Evolutionary conservation across 2,113 vertebrate species (phyloP), one percentile per base, ranked within the genome.

Genomic region (Axis porcinus): DNA sequence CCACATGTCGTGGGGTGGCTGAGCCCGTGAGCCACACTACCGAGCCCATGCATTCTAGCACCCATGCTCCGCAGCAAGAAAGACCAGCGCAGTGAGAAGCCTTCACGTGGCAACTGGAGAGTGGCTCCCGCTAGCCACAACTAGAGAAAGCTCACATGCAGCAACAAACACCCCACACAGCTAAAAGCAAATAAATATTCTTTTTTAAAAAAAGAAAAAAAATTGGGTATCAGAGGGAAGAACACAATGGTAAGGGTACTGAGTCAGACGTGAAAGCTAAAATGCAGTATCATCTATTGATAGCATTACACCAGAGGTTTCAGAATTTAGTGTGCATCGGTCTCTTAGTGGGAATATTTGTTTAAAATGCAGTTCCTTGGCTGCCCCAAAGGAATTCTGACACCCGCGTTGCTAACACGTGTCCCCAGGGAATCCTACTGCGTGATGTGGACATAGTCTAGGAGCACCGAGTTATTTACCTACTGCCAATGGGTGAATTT

Each of bases 211-310:
- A 3, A 43, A 78, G 14, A 15, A 27, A 45, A 79, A 62, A 62
- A 62, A 15, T 30, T 47, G 76, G 14, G 14, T 43, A 27, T 43
- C 40, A 40, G 60, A 86, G 55, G 27, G n/a, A 82, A 58, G n/a
- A 58, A 70, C 86, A 47, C 19, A 85, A 3, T 36, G 33, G 9
- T 70, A 45, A 89, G 67, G 36, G 70, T 67, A 62, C 7, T 28
- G 33, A 93, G 64, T 85, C 40, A 67, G 85, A 90, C 50, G 21
- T 33, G 43, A 30, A 96, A 89, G 52, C 45, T 81, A 86, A 86
- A 55, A 60, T 47, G 30, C 23, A 23, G 4, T 52, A 28, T 13
- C 2, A 27, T 33, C 43, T 62, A 43, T 15, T 76, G 40, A 43
- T 76, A 21, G 36, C 52, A 19, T 60, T n/a, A 60, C 12, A n/a